These are phyloP conservation scores for Elymnias hypermnestra DNA, from an alignment of 1,140 invertebrate species.

Conservation along the genomic window DNA sequence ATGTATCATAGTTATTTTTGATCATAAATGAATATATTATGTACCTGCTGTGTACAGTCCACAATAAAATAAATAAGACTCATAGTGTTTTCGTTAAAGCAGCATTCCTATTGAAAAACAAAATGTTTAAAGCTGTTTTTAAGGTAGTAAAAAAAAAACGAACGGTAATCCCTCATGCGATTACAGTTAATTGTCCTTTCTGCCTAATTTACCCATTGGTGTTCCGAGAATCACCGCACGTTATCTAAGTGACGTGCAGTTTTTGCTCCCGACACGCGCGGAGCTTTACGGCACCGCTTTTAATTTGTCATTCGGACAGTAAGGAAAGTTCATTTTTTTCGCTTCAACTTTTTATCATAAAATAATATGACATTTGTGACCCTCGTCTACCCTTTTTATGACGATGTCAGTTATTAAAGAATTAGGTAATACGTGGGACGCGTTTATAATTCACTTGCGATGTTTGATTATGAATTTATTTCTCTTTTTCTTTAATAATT, in stretches of 20 bases:
- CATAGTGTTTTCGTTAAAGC: no score
- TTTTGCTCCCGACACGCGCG: conserved; percentile 24
- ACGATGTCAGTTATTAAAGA: conserved; percentile 25
- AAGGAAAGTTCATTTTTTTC: conserved; percentile 40
- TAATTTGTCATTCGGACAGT: conserved; percentile 50
- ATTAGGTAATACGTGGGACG: conserved; percentile 11
- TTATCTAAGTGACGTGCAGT: conserved; percentile 32
- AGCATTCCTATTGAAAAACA: no score
- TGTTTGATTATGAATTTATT: not conserved
- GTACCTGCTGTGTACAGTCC: no score
- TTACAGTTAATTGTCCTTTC: conserved; percentile 7
- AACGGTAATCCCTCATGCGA: no score
- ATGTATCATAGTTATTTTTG: no score
- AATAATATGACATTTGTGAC: conserved; percentile 59
- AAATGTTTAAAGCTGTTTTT: no score
- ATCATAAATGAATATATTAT: no score
- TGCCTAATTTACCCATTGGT: conserved; percentile 9
- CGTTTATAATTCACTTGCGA: conserved; percentile 10
- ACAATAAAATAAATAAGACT: no score
- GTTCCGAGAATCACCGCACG: conserved; percentile 18
- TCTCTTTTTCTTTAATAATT: no score
- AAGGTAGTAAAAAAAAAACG: no score
- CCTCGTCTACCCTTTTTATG: conserved; percentile 39
- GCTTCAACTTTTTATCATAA: conserved; percentile 37
- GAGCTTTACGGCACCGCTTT: conserved; percentile 32